Base-by-base conservation (phyloP, 1,140 invertebrate genomes). In the Solen grandis region DNA sequence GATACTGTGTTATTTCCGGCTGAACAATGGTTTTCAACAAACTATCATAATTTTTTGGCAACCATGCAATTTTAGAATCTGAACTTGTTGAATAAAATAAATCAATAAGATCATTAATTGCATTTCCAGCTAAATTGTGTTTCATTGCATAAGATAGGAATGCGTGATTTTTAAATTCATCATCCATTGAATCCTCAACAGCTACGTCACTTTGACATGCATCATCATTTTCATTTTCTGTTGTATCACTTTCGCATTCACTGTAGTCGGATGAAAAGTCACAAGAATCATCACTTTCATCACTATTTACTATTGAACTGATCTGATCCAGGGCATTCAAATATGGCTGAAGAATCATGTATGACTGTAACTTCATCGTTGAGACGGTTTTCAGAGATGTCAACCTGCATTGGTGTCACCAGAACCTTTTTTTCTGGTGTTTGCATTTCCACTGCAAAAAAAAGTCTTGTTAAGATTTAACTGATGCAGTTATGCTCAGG, bases 201-300 rank as follows among this genome's bases (percentile, higher is more conserved):
- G 41, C 19, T 14, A 75, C 82, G 19, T 46, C 41, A 46, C 41
- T 19, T 10, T 46, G 41, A 46, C 41, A 46, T 46, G 8, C 41
- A 46, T 19, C 8, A 10, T 46, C 41, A 19, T 46, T 19, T 46
- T 46, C 41, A 19, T 19, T 46, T 19, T 46, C 41, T 46, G 41
- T 46, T 19, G 19, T 46, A 46, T 46, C 41, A 46, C 41, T 46
- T 46, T 8, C 41, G 19, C 8, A 46, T 10, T 46, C 41, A 46
- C 41, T 46, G 19, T 46, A 46, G 19, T 46, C 19, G 41, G 41
- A 46, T 46, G 41, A 46, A 8, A 46, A 46, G 41, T 46, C 41
- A 46, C 19, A 8, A 46, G 41, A 46, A 8, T 46, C n/a, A n/a
- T n/a, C n/a, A 46, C 41, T 46, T 46, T 46, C 41, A 46, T 10